Evolutionary conservation across 2,113 vertebrate species (phyloP).

Genomic region (Colaptes auratus): DNA sequence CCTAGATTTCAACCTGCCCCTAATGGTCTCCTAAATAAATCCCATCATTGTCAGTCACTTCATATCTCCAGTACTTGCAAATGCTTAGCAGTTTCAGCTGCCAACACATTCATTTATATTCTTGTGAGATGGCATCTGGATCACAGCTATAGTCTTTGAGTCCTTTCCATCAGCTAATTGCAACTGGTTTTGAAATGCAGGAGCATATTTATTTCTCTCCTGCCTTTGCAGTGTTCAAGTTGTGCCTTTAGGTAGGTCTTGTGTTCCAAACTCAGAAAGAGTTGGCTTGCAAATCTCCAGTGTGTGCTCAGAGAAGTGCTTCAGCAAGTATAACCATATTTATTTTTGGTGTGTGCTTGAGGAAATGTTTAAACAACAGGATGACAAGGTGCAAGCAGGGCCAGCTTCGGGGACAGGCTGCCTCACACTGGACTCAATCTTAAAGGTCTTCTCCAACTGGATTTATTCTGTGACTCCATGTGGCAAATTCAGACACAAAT

Average conservation of each 20-base stretch:
- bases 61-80: slow-evolving; percentile 38
- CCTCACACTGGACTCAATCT: background rate
- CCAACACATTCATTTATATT: slow-evolving; percentile 54
- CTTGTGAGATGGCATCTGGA: slow-evolving; percentile 43
- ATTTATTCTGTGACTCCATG: too few relatives aligned
- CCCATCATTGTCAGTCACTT: slow-evolving; percentile 15
- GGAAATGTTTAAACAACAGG: background rate
- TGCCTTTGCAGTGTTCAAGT: background rate
- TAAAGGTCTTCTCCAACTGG: too few relatives aligned
- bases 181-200: slow-evolving; percentile 22
- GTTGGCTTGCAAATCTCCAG: background rate
- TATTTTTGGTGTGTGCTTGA: background rate
- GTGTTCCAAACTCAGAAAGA: background rate
- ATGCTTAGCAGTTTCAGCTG: slow-evolving; percentile 47
- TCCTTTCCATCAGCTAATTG: slow-evolving; percentile 58
- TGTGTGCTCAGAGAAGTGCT: background rate
- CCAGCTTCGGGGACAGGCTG: background rate
- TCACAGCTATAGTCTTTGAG: slow-evolving; percentile 28
- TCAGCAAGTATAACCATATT: background rate
- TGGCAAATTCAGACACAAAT: too few relatives aligned
- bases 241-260: background rate
- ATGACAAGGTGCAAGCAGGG: background rate
- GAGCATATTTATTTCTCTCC: slow-evolving; percentile 16
- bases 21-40: slow-evolving; percentile 43
- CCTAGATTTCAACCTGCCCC: slow-evolving; percentile 7